Percentiles rank a stretch among this genome's conserved stretches.
phyloP scores from a whole-genome alignment of 2,113 vertebrate genomes.

The Hepsetus odoe region DNA sequence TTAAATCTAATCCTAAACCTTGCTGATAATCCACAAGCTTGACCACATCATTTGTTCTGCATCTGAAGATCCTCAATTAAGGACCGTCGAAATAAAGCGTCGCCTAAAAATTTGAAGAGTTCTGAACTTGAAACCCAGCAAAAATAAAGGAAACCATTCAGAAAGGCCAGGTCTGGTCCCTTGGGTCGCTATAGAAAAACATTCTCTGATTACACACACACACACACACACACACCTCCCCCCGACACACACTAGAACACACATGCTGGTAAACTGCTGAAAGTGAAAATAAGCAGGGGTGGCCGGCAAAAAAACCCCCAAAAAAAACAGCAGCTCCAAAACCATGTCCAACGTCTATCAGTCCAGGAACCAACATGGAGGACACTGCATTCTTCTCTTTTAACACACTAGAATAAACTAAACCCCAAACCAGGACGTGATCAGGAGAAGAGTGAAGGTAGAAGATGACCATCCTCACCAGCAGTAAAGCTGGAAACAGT shows the following conservation, averaged over 20 bases:
- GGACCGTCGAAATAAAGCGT: too few species aligned
- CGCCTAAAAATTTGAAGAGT: neutral
- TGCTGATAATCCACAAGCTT: too few species aligned
- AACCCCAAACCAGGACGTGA: too few species aligned
- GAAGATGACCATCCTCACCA: too few species aligned
- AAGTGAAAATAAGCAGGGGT: neutral
- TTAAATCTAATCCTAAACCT: too few species aligned
- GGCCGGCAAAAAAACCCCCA: too few species aligned
- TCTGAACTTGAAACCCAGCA: neutral
- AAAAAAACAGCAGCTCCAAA: too few species aligned
- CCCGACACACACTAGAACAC: neutral
- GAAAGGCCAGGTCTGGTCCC: neutral
- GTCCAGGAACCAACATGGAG: neutral
- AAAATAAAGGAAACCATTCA: neutral
- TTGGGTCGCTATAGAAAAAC: neutral
- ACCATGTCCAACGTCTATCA: neutral
- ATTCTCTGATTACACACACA: slow-evolving; percentile 18
- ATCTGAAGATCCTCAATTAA: too few species aligned
- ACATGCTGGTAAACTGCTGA: neutral
- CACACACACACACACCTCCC: neutral
- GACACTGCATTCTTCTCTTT: too few species aligned
- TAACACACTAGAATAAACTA: neutral
- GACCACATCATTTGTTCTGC: too few species aligned
- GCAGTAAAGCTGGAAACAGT: too few species aligned
- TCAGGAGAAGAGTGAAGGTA: neutral